phyloP scores from a whole-genome alignment of 2,888 invertebrate species.

The Disparrhopalites patrizii region DNA sequence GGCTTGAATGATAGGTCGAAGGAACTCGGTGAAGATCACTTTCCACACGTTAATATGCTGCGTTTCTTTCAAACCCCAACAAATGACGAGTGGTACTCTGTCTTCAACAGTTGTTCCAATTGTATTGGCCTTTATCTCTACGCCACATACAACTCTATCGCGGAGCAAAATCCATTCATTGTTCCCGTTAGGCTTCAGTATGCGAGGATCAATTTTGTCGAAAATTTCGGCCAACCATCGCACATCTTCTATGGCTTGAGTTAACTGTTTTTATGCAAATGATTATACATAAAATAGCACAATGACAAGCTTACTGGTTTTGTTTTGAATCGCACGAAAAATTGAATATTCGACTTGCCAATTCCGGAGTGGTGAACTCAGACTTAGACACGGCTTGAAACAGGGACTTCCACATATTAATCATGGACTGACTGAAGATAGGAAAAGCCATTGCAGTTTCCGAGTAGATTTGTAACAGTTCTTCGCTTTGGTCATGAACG shows the following conservation, averaged over 20 bases:
- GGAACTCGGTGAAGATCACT: conserved; percentile 29
- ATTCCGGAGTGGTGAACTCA: conserved; percentile 3
- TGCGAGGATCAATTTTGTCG: conserved; percentile 23
- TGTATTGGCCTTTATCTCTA: conserved; percentile 26
- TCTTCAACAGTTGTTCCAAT: conserved; percentile 27
- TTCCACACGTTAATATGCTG: conserved; percentile 32
- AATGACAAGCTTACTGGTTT: background rate
- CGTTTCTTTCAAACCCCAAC: conserved; percentile 33
- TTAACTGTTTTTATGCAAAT: conserved; percentile 9
- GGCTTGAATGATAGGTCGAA: conserved; percentile 18
- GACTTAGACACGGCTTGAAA: background rate
- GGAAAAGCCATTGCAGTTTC: conserved; percentile 31
- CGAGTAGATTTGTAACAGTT: conserved; percentile 23
- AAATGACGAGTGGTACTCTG: conserved; percentile 25
- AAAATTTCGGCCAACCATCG: conserved; percentile 27
- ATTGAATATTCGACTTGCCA: conserved; percentile 3
- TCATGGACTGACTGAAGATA: conserved; percentile 23
- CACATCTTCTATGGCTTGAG: conserved; percentile 21
- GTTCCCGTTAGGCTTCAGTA: conserved; percentile 28
- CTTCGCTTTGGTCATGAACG: conserved; percentile 22
- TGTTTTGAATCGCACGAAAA: background rate
- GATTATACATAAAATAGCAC: background rate
- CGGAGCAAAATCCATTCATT: conserved; percentile 31
- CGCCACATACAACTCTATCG: conserved; percentile 27
- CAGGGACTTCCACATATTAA: conserved; percentile 32